Conservation (phyloP, 1,140 invertebrate species). For the Psilanteris sp. region DNA sequence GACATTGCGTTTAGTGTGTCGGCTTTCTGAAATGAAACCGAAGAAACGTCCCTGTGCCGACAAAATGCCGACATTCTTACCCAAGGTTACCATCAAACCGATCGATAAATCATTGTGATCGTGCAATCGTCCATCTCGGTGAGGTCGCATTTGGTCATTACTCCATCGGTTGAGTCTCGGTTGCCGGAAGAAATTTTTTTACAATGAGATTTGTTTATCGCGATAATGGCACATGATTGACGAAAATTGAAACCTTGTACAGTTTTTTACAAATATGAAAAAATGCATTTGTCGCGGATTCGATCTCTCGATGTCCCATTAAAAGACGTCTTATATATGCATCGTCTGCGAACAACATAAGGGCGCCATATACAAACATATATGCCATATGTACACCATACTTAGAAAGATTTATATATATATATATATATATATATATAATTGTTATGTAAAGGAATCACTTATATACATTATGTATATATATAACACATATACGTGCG, state of each 20-base stretch:
- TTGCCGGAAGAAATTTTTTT: constrained; percentile 36
- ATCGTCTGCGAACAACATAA: no score
- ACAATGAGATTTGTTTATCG: constrained; percentile 27
- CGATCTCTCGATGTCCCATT: constrained; percentile 32
- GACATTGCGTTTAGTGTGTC: no score
- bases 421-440: no score
- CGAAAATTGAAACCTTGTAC: constrained; percentile 45
- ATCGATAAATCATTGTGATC: background rate
- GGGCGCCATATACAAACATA: no score
- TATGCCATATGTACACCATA: no score
- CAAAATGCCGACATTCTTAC: constrained; percentile 10
- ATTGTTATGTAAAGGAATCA: no score
- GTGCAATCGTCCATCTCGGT: constrained; percentile 11
- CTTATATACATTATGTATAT: no score
- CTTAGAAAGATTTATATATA: no score
- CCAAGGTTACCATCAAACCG: constrained; percentile 3
- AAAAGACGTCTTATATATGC: no score
- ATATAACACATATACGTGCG: no score
- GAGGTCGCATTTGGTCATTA: constrained; percentile 4
- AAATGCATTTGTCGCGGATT: constrained; percentile 39
- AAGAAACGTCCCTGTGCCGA: no score
- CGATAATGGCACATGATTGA: constrained; percentile 31
- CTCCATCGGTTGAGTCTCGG: background rate
- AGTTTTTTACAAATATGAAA: constrained; percentile 53
- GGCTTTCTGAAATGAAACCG: no score